Conservation (phyloP, 2,888 invertebrate species). For the Nephrocerus scutellatus region DNA sequence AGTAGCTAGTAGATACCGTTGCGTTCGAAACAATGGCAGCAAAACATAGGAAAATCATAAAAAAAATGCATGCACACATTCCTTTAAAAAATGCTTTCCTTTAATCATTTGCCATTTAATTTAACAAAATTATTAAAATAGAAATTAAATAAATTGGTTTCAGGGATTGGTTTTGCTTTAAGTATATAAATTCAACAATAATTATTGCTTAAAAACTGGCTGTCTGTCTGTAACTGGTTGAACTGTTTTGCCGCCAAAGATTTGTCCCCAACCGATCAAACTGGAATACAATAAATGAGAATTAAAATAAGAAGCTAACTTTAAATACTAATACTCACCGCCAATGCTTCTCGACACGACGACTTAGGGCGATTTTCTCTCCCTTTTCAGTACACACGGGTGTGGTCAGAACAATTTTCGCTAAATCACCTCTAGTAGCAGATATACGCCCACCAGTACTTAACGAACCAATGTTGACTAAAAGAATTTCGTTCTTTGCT, state of each 20-base stretch:
- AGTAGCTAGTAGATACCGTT: no score
- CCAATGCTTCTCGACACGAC: constrained; percentile 99
- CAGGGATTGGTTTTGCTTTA: no score
- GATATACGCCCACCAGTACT: constrained; percentile 95
- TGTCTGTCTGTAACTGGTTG: constrained; percentile 56
- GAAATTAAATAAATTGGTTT: no score
- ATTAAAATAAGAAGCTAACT: background rate
- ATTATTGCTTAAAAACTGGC: no score
- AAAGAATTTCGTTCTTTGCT: constrained; percentile 80
- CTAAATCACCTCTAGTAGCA: constrained; percentile 92
- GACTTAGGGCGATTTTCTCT: constrained; percentile 97
- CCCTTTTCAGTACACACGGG: constrained; percentile 98
- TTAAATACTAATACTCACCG: constrained; percentile 55
- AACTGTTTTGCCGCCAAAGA: constrained; percentile 93
- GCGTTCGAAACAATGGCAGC: no score
- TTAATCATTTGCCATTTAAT: no score
- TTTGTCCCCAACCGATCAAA: constrained; percentile 99
- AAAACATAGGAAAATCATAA: no score
- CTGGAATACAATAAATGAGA: constrained; percentile 49
- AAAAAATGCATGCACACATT: no score
- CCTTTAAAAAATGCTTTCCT: no score
- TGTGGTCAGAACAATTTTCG: constrained; percentile 92
- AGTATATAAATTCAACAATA: no score
- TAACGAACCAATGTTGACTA: constrained; percentile 98
- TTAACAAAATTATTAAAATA: no score